phyloP scores from a whole-genome alignment of 2,888 invertebrate genomes.

The Leptura quadrifasciata region DNA sequence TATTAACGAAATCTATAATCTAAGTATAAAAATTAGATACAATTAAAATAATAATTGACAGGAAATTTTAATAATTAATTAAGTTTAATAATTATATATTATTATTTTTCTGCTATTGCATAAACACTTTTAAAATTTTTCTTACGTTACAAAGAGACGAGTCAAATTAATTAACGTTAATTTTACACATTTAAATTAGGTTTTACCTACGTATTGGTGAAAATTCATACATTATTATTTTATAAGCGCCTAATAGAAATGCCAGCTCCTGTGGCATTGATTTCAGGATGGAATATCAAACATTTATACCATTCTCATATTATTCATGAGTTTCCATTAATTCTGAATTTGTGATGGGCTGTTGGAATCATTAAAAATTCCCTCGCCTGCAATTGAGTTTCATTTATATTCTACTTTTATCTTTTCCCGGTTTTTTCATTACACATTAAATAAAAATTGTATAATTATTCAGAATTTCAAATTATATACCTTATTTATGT shows the following conservation, averaged over 20 bases:
- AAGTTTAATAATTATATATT: no score
- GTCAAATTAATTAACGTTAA: no score
- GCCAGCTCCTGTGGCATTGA: background rate
- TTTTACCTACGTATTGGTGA: no score
- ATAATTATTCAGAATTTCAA: conserved; percentile 17
- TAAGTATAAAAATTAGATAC: no score
- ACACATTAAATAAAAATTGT: conserved; percentile 20
- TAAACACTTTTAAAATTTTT: no score
- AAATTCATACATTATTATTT: background rate
- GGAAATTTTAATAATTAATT: no score
- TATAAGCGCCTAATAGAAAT: background rate
- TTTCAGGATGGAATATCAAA: conserved; percentile 15
- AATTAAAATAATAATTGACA: no score
- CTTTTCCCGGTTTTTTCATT: conserved; percentile 19
- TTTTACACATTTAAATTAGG: no score
- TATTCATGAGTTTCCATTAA: conserved; percentile 41
- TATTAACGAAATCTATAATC: no score
- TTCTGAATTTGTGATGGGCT: conserved; percentile 31
- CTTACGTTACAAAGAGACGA: no score
- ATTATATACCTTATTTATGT: background rate
- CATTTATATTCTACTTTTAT: conserved; percentile 39
- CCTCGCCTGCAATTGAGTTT: conserved; percentile 24
- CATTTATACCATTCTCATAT: conserved; percentile 26
- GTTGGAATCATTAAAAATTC: conserved; percentile 37
- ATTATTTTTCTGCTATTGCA: no score